These are phyloP conservation scores for Trichomalopsis sarcophagae DNA, from an alignment of 1,140 invertebrate species.

Conservation along the genomic window DNA sequence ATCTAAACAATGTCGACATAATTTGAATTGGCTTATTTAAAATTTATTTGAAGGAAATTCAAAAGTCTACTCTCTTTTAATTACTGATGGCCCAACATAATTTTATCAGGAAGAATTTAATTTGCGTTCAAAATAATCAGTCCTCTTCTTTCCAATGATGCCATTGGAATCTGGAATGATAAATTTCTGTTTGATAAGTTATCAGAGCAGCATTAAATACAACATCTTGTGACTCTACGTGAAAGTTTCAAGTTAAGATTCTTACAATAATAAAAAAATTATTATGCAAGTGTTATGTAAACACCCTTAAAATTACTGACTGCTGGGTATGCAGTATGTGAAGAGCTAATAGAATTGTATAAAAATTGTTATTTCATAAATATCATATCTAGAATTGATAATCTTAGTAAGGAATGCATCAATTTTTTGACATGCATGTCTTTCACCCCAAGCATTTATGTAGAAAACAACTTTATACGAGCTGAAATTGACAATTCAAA, in stretches of 20 bases:
- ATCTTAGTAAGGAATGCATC: not conserved
- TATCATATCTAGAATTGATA: not conserved
- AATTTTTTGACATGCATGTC: not conserved
- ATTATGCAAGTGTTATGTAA: not conserved
- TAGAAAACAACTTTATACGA: too few relatives aligned
- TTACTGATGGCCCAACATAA: too few relatives aligned
- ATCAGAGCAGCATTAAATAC: not conserved
- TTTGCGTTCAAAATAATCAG: not conserved
- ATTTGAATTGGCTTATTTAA: not conserved
- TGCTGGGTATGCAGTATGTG: too few relatives aligned
- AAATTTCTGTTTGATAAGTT: not conserved
- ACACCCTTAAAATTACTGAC: too few relatives aligned
- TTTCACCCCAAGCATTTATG: not conserved
- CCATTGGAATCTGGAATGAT: not conserved
- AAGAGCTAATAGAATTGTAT: too few relatives aligned
- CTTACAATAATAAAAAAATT: not conserved
- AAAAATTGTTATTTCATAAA: not conserved
- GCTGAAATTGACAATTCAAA: not conserved
- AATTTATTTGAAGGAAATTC: too few relatives aligned
- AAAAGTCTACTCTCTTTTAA: too few relatives aligned
- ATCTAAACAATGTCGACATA: not conserved
- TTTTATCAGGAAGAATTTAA: not conserved
- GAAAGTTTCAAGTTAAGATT: not conserved
- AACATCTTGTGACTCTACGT: not conserved
- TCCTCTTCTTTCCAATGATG: not conserved